Evolutionary conservation across 2,888 invertebrate genomes (phyloP).

Genomic region (Tenthredo notha): DNA sequence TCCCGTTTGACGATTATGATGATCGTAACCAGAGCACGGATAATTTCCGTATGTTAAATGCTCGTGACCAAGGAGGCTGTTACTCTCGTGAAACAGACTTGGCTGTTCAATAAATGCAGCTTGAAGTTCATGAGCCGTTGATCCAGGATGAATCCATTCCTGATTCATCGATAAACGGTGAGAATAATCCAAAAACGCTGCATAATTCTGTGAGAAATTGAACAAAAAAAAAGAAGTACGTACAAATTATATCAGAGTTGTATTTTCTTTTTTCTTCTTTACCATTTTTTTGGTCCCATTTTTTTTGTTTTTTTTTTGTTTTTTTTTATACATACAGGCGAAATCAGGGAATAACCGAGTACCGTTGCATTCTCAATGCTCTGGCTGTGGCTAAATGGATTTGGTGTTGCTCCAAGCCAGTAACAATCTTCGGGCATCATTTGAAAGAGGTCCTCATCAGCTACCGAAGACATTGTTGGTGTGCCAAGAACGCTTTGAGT

Average conservation of each 20-base stretch:
- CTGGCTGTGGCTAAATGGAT: conserved; percentile 48
- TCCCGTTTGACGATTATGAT: conserved; percentile 27
- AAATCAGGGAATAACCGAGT: conserved; percentile 13
- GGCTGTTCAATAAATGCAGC: conserved; percentile 62
- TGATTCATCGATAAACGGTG: conserved; percentile 61
- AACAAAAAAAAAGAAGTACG: not conserved
- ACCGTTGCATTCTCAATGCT: conserved; percentile 60
- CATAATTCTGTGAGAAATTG: conserved; percentile 64
- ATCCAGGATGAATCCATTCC: conserved; percentile 64
- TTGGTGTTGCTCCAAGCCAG: conserved; percentile 65
- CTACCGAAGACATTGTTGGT: conserved; percentile 55
- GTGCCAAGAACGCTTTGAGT: conserved; percentile 62
- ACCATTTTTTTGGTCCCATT: not conserved
- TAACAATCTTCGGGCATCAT: conserved; percentile 68
- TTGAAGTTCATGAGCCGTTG: conserved; percentile 59
- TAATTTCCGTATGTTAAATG: conserved; percentile 44
- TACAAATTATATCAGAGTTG: conserved; percentile 5
- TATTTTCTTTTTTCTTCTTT: not conserved
- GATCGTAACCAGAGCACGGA: conserved; percentile 22
- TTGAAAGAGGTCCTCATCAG: conserved; percentile 64
- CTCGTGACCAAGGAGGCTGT: conserved; percentile 53
- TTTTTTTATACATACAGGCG: not conserved
- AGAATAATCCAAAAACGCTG: conserved; percentile 67
- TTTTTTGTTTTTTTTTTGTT: not conserved
- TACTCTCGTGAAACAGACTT: conserved; percentile 56